These are phyloP conservation scores for Drosophila pruinosa DNA, from an alignment of 1,140 invertebrate genomes.

Conservation along the genomic window DNA sequence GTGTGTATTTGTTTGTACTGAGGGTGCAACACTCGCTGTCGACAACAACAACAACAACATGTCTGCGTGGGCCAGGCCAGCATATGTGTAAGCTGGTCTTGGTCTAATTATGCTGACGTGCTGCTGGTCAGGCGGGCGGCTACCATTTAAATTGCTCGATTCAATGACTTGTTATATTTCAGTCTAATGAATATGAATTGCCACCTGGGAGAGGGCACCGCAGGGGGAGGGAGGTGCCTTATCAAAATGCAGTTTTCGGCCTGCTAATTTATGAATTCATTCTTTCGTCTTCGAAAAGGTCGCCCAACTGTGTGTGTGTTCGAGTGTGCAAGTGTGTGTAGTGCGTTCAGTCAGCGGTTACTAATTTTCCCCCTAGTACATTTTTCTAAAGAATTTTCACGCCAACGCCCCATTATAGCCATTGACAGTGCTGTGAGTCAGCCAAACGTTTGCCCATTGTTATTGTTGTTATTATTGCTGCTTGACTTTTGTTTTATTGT, in stretches of 20 bases:
- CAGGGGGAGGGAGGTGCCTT: not conserved
- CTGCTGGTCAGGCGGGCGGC: slow-evolving; percentile 24
- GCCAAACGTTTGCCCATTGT: slow-evolving; percentile 4
- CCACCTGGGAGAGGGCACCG: slow-evolving; percentile 36
- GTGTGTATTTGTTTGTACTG: slow-evolving; percentile 10
- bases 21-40: slow-evolving; percentile 38
- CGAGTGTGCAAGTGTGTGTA: too few species aligned
- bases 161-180: slow-evolving; percentile 52
- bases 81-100: slow-evolving; percentile 36
- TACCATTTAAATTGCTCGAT: slow-evolving; percentile 7
- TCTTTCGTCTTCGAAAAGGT: not conserved
- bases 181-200: slow-evolving; percentile 69
- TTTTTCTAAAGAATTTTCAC: slow-evolving; percentile 72
- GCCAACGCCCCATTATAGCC: slow-evolving; percentile 65
- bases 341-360: slow-evolving; percentile 23
- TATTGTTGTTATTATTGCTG: not conserved
- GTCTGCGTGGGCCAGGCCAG: slow-evolving; percentile 38
- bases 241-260: slow-evolving; percentile 14
- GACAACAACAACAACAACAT: slow-evolving; percentile 2
- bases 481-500: slow-evolving; percentile 46
- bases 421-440: slow-evolving; percentile 56
- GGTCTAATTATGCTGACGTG: slow-evolving; percentile 65
- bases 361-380: slow-evolving; percentile 45
- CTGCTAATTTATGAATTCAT: slow-evolving; percentile 19
- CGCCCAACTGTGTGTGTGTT: slow-evolving; percentile 13